Evolutionary conservation across 2,113 vertebrate species (phyloP).

Genomic region (Ancistrus triradiatus): DNA sequence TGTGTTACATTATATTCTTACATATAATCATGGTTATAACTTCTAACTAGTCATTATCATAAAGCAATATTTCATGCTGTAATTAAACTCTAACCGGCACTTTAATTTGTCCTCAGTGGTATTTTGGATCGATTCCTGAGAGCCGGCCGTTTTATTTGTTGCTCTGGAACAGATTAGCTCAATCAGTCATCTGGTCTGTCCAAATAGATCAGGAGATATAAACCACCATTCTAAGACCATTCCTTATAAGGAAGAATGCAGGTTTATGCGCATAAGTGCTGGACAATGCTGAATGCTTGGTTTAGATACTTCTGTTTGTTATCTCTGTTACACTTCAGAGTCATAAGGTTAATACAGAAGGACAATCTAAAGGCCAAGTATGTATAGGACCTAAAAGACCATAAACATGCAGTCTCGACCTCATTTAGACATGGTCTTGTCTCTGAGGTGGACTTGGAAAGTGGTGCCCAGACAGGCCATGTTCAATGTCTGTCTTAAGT

Average conservation of each 20-base stretch:
- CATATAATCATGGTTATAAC: no score
- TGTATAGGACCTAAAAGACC: not conserved
- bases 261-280: constrained; percentile 14
- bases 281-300: not conserved
- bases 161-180: constrained; percentile 8
- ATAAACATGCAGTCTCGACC: no score
- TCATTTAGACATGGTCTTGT: no score
- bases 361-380: not conserved
- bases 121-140: constrained; percentile 14
- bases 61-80: no score
- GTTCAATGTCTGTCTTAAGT: no score
- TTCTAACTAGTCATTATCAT: no score
- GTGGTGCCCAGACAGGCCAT: no score
- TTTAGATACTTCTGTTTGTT: not conserved
- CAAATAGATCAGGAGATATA: constrained; percentile 38
- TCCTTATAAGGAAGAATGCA: constrained; percentile 26
- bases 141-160: constrained; percentile 29
- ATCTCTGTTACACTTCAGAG: constrained; percentile 4
- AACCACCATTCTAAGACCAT: constrained; percentile 7
- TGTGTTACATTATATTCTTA: no score
- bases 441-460: no score
- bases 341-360: no score
- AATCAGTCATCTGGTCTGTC: constrained; percentile 24
- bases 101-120: not conserved
- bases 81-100: no score